Evolutionary conservation across 1,140 invertebrate species (phyloP).

Genomic region (Oreohelix idahoensis): DNA sequence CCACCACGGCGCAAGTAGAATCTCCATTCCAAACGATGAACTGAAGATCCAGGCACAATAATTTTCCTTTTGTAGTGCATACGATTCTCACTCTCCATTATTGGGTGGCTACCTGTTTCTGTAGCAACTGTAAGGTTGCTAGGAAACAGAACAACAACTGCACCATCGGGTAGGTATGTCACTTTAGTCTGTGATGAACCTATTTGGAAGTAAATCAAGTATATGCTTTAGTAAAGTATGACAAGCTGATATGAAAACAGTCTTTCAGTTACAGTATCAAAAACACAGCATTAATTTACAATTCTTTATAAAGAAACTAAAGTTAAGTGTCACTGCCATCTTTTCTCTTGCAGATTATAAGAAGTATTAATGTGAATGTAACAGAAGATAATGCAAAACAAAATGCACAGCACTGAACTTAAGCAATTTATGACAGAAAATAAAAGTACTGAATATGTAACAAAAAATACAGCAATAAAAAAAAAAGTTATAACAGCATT

Average conservation of each 20-base stretch:
- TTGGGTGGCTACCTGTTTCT: conserved; percentile 84
- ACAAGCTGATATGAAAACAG: background rate
- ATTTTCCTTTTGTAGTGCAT: conserved; percentile 93
- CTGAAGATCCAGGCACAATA: conserved; percentile 81
- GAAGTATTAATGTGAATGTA: background rate
- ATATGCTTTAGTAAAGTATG: background rate
- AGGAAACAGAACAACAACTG: conserved; percentile 73
- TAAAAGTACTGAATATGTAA: background rate
- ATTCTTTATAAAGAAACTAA: background rate
- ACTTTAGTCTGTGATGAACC: conserved; percentile 69
- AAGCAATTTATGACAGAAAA: background rate
- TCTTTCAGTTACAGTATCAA: background rate
- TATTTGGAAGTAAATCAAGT: conserved; percentile 36
- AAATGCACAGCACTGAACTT: background rate
- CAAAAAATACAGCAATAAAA: background rate
- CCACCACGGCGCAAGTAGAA: conserved; percentile 77
- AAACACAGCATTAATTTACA: background rate
- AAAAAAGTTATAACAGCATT: background rate
- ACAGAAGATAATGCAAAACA: background rate
- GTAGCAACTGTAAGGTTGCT: conserved; percentile 72
- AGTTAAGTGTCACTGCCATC: background rate
- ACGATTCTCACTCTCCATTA: conserved; percentile 83
- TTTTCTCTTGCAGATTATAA: background rate
- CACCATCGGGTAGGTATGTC: conserved; percentile 72
- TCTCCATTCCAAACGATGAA: conserved; percentile 95